These are phyloP conservation scores for Rachycentron canadum DNA, from an alignment of 2,797 vertebrate genomes.

Conservation along the genomic window DNA sequence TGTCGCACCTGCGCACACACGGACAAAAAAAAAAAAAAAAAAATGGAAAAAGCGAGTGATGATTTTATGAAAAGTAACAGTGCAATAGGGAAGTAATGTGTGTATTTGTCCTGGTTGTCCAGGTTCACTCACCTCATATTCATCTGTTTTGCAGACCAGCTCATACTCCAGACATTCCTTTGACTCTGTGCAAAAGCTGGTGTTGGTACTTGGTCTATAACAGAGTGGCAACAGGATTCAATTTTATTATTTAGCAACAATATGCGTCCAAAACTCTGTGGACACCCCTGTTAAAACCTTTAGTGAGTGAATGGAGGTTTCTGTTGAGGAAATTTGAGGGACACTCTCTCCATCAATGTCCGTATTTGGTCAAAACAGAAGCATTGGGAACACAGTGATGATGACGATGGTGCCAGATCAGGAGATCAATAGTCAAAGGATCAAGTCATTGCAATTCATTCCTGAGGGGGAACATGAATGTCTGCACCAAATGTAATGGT, in stretches of 20 bases:
- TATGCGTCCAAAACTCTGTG: background rate
- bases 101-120: background rate
- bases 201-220: conserved; percentile 78
- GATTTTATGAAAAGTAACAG: background rate
- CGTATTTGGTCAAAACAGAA: too few species aligned
- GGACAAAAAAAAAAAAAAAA: too few species aligned
- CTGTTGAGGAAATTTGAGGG: too few species aligned
- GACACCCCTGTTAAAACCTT: background rate
- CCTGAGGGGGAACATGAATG: background rate
- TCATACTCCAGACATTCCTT: conserved; percentile 85
- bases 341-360: too few species aligned
- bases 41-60: too few species aligned
- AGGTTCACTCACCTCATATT: conserved; percentile 83
- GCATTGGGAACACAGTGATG: too few species aligned
- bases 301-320: background rate
- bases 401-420: background rate
- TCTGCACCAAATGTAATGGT: background rate
- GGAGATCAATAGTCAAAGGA: background rate
- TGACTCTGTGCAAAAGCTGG: conserved; percentile 83
- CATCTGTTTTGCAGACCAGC: conserved; percentile 83
- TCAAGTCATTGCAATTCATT: background rate
- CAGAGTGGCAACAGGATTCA: background rate
- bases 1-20: conserved; percentile 80
- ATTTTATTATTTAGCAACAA: background rate
- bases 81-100: too few species aligned